Conservation (phyloP, 2,113 vertebrate genomes). For the Aptenodytes forsteri region DNA sequence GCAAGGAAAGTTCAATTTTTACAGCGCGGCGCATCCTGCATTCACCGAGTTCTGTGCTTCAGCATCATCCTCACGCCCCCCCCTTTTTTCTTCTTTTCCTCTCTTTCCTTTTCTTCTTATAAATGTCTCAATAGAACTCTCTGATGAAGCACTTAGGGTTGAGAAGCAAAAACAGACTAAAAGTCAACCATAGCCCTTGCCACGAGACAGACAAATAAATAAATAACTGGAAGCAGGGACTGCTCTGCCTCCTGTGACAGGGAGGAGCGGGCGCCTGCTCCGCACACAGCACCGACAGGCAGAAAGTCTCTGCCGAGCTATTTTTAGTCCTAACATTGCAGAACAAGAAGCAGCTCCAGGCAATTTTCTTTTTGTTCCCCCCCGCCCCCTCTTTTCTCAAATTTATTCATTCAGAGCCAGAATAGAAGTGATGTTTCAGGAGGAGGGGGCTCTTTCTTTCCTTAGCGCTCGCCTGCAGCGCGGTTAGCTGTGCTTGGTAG, state of each 20-base stretch:
- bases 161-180: slow-evolving; percentile 31
- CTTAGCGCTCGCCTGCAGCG: not conserved
- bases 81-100: no score
- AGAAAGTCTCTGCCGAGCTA: slow-evolving; percentile 13
- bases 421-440: not conserved
- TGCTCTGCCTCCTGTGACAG: not conserved
- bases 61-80: not conserved
- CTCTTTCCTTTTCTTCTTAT: no score
- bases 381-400: not conserved
- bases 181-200: slow-evolving; percentile 20
- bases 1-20: slow-evolving; percentile 66
- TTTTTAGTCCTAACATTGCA: slow-evolving; percentile 14
- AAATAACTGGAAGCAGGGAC: not conserved
- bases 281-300: not conserved
- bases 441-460: not conserved
- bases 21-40: slow-evolving; percentile 2
- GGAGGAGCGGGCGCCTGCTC: not conserved
- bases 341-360: slow-evolving; percentile 52
- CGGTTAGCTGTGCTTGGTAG: not conserved
- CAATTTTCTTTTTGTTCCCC: not conserved
- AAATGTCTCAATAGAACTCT: no score
- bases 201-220: not conserved
- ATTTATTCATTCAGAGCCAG: not conserved
- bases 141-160: slow-evolving; percentile 34
- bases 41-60: not conserved